These are phyloP conservation scores for Dicrurus megarhynchus DNA, from an alignment of 2,113 vertebrate genomes.

Conservation along the genomic window DNA sequence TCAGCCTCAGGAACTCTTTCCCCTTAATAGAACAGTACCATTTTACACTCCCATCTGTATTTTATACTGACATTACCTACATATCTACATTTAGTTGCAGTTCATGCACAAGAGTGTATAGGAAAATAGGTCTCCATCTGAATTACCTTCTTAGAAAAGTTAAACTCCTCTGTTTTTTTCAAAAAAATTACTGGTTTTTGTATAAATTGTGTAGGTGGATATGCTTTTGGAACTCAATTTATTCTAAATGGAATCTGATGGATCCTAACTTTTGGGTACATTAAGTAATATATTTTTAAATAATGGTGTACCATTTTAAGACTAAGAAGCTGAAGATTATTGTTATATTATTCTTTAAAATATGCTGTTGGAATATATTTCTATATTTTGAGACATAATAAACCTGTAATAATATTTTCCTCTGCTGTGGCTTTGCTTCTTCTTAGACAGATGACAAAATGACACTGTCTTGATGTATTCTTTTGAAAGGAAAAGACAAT, in stretches of 20 bases:
- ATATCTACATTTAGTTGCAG: background rate
- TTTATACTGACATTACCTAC: background rate
- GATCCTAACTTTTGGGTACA: conserved; percentile 67
- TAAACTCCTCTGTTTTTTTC: background rate
- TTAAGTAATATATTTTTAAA: conserved; percentile 82
- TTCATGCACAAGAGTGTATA: background rate
- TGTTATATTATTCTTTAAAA: conserved; percentile 81
- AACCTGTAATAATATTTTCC: conserved; percentile 61
- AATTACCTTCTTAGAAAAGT: background rate
- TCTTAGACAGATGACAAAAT: conserved; percentile 2
- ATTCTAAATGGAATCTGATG: conserved; percentile 67
- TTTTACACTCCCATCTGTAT: background rate
- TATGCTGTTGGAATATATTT: conserved; percentile 74
- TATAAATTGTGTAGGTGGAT: conserved; percentile 45
- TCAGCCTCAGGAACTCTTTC: background rate
- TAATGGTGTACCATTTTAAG: conserved; percentile 75
- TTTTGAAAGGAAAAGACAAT: background rate
- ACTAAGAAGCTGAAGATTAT: conserved; percentile 73
- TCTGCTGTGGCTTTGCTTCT: conserved; percentile 58
- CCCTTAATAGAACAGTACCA: background rate
- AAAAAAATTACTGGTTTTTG: conserved; percentile 14
- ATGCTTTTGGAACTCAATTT: conserved; percentile 59
- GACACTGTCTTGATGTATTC: background rate
- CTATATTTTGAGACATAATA: conserved; percentile 80
- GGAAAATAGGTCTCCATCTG: background rate